Evolutionary conservation across 2,113 vertebrate species (phyloP).

Genomic region (Pristiophorus japonicus): DNA sequence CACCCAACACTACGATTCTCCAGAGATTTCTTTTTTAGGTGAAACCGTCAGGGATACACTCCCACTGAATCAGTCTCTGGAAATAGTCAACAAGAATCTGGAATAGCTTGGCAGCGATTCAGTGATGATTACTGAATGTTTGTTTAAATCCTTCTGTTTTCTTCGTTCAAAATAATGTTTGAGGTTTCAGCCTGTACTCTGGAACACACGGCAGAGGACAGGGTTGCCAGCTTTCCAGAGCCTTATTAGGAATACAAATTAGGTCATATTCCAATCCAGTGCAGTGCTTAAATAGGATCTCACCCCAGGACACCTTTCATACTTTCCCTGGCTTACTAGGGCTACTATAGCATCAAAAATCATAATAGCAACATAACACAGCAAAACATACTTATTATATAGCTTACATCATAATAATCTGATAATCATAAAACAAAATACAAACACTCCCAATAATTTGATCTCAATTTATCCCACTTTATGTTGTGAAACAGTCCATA

Average conservation of each 20-base stretch:
- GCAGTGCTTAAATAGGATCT: background rate
- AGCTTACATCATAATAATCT: background rate
- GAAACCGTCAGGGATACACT: background rate
- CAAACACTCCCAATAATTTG: background rate
- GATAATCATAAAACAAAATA: background rate
- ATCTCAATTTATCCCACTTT: background rate
- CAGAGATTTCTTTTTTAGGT: constrained; percentile 19
- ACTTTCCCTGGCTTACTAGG: background rate
- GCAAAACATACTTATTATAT: background rate
- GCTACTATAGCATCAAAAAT: background rate
- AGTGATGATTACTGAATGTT: constrained; percentile 1
- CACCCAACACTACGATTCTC: background rate
- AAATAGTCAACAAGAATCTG: constrained; percentile 33
- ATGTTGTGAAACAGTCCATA: background rate
- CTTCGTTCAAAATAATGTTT: constrained; percentile 24
- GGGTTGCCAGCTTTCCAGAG: background rate
- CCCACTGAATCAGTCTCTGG: constrained; percentile 22
- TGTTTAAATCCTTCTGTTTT: constrained; percentile 33
- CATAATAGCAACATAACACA: background rate
- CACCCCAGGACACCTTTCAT: constrained; percentile 9
- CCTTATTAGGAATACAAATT: constrained; percentile 21
- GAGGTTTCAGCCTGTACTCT: constrained; percentile 14
- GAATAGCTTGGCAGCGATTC: constrained; percentile 29
- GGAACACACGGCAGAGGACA: background rate
- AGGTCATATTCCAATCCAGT: constrained; percentile 7